Conservation (phyloP, 2,888 invertebrate genomes). For the Caenorhabditis virilis region DNA sequence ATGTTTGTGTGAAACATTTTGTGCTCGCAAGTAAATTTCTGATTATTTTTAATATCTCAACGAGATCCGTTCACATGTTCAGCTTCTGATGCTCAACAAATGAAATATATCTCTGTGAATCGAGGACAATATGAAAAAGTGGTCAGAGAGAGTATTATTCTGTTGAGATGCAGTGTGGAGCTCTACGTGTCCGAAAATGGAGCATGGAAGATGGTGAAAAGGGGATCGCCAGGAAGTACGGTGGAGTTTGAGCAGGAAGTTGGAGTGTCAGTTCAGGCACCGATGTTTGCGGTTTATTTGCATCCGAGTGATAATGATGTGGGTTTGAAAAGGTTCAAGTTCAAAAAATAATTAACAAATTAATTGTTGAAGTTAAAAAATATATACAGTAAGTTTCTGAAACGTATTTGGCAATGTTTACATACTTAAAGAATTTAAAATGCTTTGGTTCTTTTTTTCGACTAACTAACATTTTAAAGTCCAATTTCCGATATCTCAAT, state of each 20-base stretch:
- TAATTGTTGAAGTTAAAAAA: background rate
- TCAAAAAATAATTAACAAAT: background rate
- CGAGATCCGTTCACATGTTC: slow-evolving; percentile 4
- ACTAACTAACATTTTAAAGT: too few species aligned
- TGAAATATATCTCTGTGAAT: slow-evolving; percentile 49
- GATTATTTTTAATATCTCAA: background rate
- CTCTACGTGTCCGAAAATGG: slow-evolving; percentile 44
- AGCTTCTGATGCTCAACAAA: slow-evolving; percentile 29
- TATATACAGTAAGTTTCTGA: too few species aligned
- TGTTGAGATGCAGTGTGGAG: slow-evolving; percentile 51
- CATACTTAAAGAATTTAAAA: too few species aligned
- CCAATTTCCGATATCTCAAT: too few species aligned
- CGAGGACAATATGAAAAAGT: slow-evolving; percentile 52
- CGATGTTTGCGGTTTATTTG: slow-evolving; percentile 46
- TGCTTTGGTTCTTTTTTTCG: slow-evolving; percentile 13
- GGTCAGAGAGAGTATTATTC: slow-evolving; percentile 43
- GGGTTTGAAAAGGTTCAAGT: background rate
- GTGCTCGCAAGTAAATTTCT: slow-evolving; percentile 19
- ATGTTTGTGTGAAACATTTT: slow-evolving; percentile 50
- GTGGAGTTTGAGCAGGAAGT: slow-evolving; percentile 58
- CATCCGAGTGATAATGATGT: slow-evolving; percentile 43
- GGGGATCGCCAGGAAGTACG: slow-evolving; percentile 53
- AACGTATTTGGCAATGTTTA: too few species aligned
- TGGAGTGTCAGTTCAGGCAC: slow-evolving; percentile 47
- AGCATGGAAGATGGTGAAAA: slow-evolving; percentile 45